These are phyloP conservation scores for Tachycineta bicolor DNA, from an alignment of 2,113 vertebrate species.

Conservation along the genomic window DNA sequence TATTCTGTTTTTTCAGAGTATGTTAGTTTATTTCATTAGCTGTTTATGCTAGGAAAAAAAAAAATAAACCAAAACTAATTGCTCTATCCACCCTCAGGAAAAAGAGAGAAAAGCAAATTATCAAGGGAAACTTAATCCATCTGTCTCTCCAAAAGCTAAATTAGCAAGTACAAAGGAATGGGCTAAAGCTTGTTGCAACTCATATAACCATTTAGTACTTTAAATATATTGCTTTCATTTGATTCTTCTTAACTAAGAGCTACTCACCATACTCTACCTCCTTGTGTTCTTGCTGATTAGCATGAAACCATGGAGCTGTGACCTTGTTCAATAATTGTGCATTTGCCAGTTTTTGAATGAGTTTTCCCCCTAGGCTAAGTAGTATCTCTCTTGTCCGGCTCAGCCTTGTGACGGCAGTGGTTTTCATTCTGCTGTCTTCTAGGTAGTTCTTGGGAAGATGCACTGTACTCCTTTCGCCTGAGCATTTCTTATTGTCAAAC, in stretches of 20 bases:
- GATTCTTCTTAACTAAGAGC: not conserved
- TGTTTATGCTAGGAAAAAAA: not conserved
- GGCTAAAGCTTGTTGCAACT: not conserved
- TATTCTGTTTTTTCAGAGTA: not conserved
- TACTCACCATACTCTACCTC: not conserved
- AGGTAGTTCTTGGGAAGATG: not conserved
- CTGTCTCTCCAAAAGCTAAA: not conserved
- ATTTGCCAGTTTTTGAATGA: not conserved
- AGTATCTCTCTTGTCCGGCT: not conserved
- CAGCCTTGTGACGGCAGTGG: not conserved
- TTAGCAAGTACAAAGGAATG: not conserved
- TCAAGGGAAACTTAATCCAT: not conserved
- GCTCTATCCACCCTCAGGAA: not conserved
- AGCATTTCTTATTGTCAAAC: not conserved
- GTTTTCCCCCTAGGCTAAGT: not conserved
- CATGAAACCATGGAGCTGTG: not conserved
- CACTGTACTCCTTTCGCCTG: not conserved
- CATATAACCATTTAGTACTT: not conserved
- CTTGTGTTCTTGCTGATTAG: not conserved
- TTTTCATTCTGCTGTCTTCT: not conserved
- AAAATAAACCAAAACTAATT: not conserved
- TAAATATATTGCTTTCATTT: not conserved
- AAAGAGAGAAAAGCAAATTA: not conserved
- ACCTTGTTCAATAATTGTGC: not conserved
- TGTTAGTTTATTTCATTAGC: not conserved